These are phyloP conservation scores for Pteruthius melanotis DNA, from an alignment of 2,113 vertebrate genomes.

Conservation along the genomic window DNA sequence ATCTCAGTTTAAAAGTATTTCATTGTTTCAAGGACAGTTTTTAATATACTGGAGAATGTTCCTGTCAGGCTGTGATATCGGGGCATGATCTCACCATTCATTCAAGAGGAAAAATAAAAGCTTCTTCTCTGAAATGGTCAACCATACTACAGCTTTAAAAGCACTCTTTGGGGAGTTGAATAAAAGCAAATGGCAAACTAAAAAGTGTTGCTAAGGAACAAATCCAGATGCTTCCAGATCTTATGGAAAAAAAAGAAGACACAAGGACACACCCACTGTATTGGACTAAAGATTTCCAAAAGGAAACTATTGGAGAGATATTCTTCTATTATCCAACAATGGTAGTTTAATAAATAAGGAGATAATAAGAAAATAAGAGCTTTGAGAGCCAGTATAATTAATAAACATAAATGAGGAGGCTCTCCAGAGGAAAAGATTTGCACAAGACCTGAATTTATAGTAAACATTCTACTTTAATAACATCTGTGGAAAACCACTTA, in stretches of 20 bases:
- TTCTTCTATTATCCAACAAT: not conserved
- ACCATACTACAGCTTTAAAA: not conserved
- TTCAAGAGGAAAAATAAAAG: not conserved
- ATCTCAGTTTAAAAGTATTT: slow-evolving; percentile 15
- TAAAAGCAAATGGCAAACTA: not conserved
- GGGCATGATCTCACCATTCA: not conserved
- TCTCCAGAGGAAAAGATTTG: not conserved
- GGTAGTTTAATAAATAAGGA: not conserved
- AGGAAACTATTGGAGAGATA: not conserved
- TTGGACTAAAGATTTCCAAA: not conserved
- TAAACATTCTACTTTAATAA: not conserved
- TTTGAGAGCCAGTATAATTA: not conserved
- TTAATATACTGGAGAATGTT: not conserved
- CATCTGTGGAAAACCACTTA: not conserved
- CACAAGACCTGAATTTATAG: not conserved
- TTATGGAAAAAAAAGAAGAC: not conserved
- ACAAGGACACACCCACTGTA: not conserved
- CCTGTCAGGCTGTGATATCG: not conserved
- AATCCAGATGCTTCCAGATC: slow-evolving; percentile 9
- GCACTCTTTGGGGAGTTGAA: not conserved
- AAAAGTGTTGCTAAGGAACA: slow-evolving; percentile 44
- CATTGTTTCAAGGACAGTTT: not conserved
- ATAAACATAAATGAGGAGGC: not conserved
- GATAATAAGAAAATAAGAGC: not conserved
- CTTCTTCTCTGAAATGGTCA: not conserved